Base-by-base conservation (phyloP, 2,888 invertebrate species). In the Heteromurus nitidus region DNA sequence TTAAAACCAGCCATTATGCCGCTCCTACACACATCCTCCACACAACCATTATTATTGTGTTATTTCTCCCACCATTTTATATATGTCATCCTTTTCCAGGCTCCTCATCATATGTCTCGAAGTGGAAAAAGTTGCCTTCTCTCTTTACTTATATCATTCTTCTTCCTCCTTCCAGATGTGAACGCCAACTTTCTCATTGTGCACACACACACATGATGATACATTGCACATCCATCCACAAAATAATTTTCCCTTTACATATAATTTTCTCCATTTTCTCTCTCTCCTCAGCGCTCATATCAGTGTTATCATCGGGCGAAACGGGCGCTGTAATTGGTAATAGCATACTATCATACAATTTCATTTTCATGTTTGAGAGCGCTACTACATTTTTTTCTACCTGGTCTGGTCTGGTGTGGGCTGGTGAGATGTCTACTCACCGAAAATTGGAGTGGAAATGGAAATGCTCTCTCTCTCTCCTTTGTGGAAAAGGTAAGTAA, bases 331-430 rank as follows among this genome's bases (percentile, higher is more conserved):
- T 58, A 68, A 76, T 68, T 76, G 68, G 60, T 58, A 60, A 60
- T 76, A 76, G 64, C 79, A 79, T 50, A 7, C 7, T 50, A n/a
- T 44, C 58, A 65, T 65, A 68, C 72, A 79, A 79, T 79, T 72
- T 79, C 42, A 5, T 72, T 79, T 79, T 79, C 79, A 72, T 79
- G 79, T 47, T 53, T 79, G n/a, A n/a, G n/a, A n/a, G n/a, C 60
- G 44, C 60, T 79, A 55, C 53, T 65, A 72, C 65, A 58, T 70
- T 72, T 72, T 62, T 72, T 5, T n/a, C n/a, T 64, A 62, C 64
- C 28, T 70, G 26, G 16, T 13, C 7, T 26, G 24, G 26, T 31
- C 18, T 53, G 36, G 47, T 64, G 72, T 65, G 53, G 47, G 20
- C 36, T 26, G 58, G 36, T 68, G 55, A 67, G 55, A 64, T n/a